Evolutionary conservation across 2,888 invertebrate genomes (phyloP), one percentile per base, ranked within the genome.

Genomic region (Taphrorychus bicolor): DNA sequence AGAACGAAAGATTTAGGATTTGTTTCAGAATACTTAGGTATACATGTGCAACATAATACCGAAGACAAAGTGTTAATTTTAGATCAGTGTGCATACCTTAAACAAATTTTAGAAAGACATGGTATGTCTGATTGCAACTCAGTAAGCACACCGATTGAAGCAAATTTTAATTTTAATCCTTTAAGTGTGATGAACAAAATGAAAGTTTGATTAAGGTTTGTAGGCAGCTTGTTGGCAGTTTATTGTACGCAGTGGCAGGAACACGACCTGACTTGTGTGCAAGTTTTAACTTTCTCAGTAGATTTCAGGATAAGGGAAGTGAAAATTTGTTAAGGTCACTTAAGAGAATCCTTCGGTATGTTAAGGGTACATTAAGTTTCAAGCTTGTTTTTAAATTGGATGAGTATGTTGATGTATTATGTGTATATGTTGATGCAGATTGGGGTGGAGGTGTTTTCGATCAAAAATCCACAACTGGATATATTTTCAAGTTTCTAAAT

Each of bases 401-500:
- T 51, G 17, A 51, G 5, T 18, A 51, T 32, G 5, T 32, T 32
- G 32, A 32, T 5, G 5, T 32, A 32, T 11, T 32, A 5, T 11
- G 32, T 32, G 32, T 5, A 32, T 32, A 32, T 18, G 52, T 19
- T 14, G 52, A 51, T 51, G 52, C 17, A 11, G 52, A 51, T n/a
- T 51, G 52, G 52, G 52, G 52, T 5, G 60, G 66, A 11, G 45
- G 60, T 54, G 52, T 59, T 41, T n/a, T n/a, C n/a, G n/a, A n/a
- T n/a, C n/a, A n/a, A n/a, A n/a, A n/a, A 14, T 45, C 52, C 7
- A 18, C 18, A 5, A 51, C 52, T 5, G 17, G 52, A 5, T 17
- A 14, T 51, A 9, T 51, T 9, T 51, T 51, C 21, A 18, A 51
- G 21, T 18, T 51, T 17, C 19, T 14, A 18, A 19, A 17, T 51